Base-by-base conservation (phyloP, 1,140 invertebrate species). In the Globodera ellingtonae region DNA sequence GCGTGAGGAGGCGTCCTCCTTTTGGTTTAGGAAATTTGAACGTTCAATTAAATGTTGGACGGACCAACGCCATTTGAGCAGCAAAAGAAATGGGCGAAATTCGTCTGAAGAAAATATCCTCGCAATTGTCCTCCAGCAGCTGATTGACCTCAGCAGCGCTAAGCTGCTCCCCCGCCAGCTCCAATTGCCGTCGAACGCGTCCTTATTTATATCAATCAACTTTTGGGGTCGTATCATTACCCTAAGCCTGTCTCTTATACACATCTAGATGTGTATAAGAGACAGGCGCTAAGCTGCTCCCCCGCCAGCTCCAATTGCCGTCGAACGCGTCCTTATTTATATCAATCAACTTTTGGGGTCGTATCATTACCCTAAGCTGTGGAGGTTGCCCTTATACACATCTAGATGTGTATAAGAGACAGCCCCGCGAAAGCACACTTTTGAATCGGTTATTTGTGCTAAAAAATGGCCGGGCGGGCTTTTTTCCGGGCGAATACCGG, bases 101-200 rank as follows among this genome's bases (percentile, higher is more conserved):
- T 35, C 81, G 78, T 46, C 82, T 78, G 73, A 86, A 85, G 66
- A 85, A 85, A 35, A 85, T 76, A 46, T 86, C 78, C 35, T 79
- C 71, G 7, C 82, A 81, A 52, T 86, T 86, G 65, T 84, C 85
- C 15, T 87, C 84, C 21, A 85, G 52, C 83, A 85, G 80, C 10
- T 80, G 21, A 48, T 81, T 70, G 10, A 85, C 83, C 52, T 85
- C 78, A 13, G 75, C 35, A 24, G 74, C 70, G n/a, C 56, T 67
- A 6, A 85, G 35, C 47, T 56, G 65, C 46, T 83, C 75, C 1
- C 85, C 85, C 44, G 85, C 82, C 24, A 84, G 10, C 48, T 83
- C 83, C 48, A 85, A 71, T 59, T 85, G 84, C 3, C 81, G 78
- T 77, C 86, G 85, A 6, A 85, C 84, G 1, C 84, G 76, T 79